Base-by-base conservation (phyloP, 2,113 vertebrate species). In the Aix galericulata region DNA sequence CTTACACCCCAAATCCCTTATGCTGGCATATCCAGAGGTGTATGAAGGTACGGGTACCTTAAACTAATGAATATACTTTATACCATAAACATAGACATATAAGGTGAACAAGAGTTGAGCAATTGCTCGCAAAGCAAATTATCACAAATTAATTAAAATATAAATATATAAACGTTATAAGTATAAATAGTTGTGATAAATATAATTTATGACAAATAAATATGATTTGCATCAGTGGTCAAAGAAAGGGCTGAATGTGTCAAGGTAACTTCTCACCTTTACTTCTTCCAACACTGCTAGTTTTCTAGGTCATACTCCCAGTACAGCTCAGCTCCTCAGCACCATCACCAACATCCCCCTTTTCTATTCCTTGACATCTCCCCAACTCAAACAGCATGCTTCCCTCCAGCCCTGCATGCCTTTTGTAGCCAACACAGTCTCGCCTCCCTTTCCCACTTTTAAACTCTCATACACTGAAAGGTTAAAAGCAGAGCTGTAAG, bases 371-470 rank as follows among this genome's bases (percentile, higher is more conserved):
- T 73, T 64, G 56, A 20, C 1, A 0, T 27, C 34, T 69, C 26
- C 18, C 9, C 50, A 48, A 2, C 6, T 56, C 52, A 38, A 34
- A 23, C 58, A 18, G 46, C 42, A n/a, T 42, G 60, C 38, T 48
- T 36, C 50, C 50, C 32, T 52, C 20, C 48, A 73, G 81, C 59
- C 76, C 83, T 12, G 5, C 6, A 0, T 1, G 22, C 62, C 52
- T 75, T 15, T 38, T 50, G 26, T 0, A 81, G 63, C 55, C 4
- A 1, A 40, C 46, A 10, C 73, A 2, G 1, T 32, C 0, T 0
- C n/a, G 13, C 29, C n/a, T 46, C 32, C 68, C 55, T 36, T 31
- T 31, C n/a, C 26, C 29, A 2, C 12, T 69, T 34, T 44, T 36
- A 52, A 50, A 42, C 23, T 22, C 20, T 52, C 29, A 16, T 10